Conservation (phyloP, 2,113 vertebrate genomes). For the Ceyx melanurus region DNA sequence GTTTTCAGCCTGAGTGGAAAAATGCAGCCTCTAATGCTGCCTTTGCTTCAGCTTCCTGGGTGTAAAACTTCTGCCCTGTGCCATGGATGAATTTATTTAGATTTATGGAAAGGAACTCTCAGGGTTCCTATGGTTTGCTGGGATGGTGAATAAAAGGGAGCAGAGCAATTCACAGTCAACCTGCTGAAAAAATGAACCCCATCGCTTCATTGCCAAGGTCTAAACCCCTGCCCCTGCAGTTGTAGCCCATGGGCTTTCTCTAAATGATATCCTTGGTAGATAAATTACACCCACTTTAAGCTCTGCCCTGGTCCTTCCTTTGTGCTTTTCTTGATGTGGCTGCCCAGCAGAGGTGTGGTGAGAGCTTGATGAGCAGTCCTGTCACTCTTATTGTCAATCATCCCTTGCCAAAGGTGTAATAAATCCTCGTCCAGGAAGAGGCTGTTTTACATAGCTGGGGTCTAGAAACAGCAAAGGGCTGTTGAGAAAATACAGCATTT, state of each 20-base stretch:
- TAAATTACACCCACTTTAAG: not conserved
- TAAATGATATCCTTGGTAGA: not conserved
- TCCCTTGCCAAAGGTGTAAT: not conserved
- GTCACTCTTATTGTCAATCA: not conserved
- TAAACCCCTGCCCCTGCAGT: not conserved
- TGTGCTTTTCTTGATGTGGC: not conserved
- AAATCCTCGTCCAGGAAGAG: not conserved
- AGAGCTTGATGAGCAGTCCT: not conserved
- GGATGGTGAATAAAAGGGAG: not conserved
- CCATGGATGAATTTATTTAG: not conserved
- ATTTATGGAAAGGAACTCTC: not conserved
- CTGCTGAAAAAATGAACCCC: not conserved
- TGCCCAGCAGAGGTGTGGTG: not conserved
- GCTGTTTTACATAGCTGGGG: not conserved
- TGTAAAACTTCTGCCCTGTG: not conserved
- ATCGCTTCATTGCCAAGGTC: not conserved
- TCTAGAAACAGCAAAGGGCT: not conserved
- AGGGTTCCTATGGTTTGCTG: not conserved
- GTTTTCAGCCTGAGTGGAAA: not conserved
- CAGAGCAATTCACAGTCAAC: not conserved
- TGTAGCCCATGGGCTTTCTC: not conserved
- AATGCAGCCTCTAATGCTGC: not conserved
- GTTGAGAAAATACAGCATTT: not conserved
- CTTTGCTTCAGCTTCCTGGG: not conserved
- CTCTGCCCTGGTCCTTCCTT: not conserved